Evolutionary conservation across 2,888 invertebrate genomes (phyloP), one percentile per base, ranked within the genome.

Genomic region (Dioctria rufipes): DNA sequence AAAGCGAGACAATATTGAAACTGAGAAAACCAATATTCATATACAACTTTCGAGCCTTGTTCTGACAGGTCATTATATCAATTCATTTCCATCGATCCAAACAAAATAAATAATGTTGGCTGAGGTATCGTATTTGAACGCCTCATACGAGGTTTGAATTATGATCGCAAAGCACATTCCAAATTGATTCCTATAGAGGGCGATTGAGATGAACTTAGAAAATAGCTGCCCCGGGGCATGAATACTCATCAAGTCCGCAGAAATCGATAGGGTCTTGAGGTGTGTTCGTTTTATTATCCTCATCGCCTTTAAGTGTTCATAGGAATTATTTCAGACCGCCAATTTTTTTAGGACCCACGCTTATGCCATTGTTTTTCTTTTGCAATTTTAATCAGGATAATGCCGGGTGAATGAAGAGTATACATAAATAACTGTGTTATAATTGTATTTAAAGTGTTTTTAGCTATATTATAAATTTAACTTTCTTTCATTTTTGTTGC

Each of bases 21-120:
- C 54, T 54, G 39, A 71, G 54, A 71, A 71, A 71, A 71, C 71
- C 71, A 71, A 71, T 71, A 71, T 71, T 71, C 71, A 71, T 71
- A 71, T 71, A 71, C 71, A 71, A 71, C 71, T 71, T 71, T 71
- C 71, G 51, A 71, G 71, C 71, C 71, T 71, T 51, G 37, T 54
- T 51, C 71, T 71, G 71, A 71, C 71, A 71, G 71, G 71, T 71
- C 54, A 71, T 71, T 71, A 71, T 71, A 71, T 71, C 71, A 71
- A 71, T 71, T 71, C 71, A 71, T 71, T 71, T 71, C 71, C 51
- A 71, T 71, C 40, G 51, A 71, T 71, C 54, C 71, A 71, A 71
- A 71, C 71, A 54, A 51, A 71, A 71, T 71, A 71, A 71, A 71
- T 71, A 67, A 67, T 46, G 67, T 25, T 42, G 67, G 8, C 67